Conservation (phyloP, 2,888 invertebrate genomes). For the Parascotia fuliginaria region DNA sequence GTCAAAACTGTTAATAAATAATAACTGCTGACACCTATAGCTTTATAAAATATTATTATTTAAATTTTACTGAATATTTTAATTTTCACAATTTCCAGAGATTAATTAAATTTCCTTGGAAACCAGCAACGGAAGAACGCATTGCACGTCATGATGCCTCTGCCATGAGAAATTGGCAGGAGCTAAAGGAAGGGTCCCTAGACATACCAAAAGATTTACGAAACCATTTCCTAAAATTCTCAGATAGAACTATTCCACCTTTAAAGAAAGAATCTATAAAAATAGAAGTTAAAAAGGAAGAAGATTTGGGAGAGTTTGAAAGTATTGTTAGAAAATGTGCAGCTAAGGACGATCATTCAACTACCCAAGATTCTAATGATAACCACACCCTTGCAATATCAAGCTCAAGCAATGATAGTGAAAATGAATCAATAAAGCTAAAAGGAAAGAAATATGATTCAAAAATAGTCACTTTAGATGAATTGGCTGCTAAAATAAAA, state of each 20-base stretch:
- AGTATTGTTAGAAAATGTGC: conserved; percentile 78
- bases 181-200: conserved; percentile 85
- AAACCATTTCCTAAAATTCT: conserved; percentile 89
- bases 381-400: conserved; percentile 16
- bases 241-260: conserved; percentile 83
- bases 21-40: too few species aligned
- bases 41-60: neutral
- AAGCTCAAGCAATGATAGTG: conserved; percentile 3
- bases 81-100: conserved; percentile 86
- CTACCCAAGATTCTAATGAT: conserved; percentile 9
- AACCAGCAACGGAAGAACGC: conserved; percentile 82
- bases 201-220: conserved; percentile 74
- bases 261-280: conserved; percentile 66
- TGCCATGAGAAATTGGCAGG: conserved; percentile 90
- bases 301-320: conserved; percentile 76
- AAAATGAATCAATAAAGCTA: conserved; percentile 20
- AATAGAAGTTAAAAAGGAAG: conserved; percentile 59
- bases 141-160: conserved; percentile 88
- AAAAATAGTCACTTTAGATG: conserved; percentile 67
- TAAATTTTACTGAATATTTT: too few species aligned
- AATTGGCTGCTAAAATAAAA: conserved; percentile 66
- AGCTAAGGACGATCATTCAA: conserved; percentile 37
- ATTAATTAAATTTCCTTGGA: conserved; percentile 89
- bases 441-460: too few species aligned
- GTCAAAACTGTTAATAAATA: too few species aligned